These are phyloP conservation scores for Heterodera filipjevi DNA, from an alignment of 2,888 invertebrate genomes.

Conservation along the genomic window DNA sequence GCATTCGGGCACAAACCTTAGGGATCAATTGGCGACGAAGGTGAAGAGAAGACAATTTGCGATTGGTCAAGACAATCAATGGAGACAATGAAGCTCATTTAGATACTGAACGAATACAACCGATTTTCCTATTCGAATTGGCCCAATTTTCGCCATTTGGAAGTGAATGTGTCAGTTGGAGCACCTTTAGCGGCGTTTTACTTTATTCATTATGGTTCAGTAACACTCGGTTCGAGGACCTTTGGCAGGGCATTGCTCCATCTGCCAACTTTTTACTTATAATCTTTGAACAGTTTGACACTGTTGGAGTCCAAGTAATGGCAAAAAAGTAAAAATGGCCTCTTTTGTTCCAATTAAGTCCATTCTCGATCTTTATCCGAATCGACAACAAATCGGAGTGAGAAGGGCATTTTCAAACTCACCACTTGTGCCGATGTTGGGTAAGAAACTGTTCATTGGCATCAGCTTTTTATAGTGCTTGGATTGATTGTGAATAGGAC, in stretches of 20 bases:
- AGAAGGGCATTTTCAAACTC: conserved; percentile 57
- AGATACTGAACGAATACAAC: conserved; percentile 48
- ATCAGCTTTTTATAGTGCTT: too few species aligned
- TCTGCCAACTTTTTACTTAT: conserved; percentile 60
- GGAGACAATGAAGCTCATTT: neutral
- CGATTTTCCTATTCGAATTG: conserved; percentile 57
- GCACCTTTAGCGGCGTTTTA: neutral
- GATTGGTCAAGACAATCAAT: neutral
- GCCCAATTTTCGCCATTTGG: conserved; percentile 59
- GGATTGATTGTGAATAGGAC: too few species aligned
- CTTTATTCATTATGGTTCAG: conserved; percentile 22
- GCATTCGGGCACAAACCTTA: conserved; percentile 49
- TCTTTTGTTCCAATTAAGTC: conserved; percentile 42
- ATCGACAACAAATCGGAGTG: conserved; percentile 51
- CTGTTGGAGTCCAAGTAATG: conserved; percentile 52
- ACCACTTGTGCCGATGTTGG: conserved; percentile 57
- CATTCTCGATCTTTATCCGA: conserved; percentile 57
- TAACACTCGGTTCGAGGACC: conserved; percentile 57
- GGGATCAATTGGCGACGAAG: conserved; percentile 47
- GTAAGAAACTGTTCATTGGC: conserved; percentile 15
- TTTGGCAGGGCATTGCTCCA: conserved; percentile 57
- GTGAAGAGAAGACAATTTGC: neutral
- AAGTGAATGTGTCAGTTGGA: conserved; percentile 49
- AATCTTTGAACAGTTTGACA: conserved; percentile 60
- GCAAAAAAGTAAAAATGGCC: neutral